These are phyloP conservation scores for Arbacia lixula DNA, from an alignment of 53 echinoderm and acorn worm genomes.

Conservation along the genomic window DNA sequence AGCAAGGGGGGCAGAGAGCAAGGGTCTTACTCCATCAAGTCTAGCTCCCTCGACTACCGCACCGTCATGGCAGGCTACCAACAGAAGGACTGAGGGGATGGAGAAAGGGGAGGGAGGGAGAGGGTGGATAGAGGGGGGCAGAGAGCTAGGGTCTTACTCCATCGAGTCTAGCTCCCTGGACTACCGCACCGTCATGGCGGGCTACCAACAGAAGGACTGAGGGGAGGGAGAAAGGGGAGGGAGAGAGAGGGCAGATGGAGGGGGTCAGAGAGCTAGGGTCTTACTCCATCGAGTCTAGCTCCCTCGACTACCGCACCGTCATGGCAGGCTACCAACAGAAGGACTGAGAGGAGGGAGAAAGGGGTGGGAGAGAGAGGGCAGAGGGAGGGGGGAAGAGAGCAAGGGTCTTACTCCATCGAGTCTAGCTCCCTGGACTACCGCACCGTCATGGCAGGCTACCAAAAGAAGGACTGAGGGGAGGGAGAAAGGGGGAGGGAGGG, in stretches of 20 bases:
- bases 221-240: no score
- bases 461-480: constrained; percentile 16
- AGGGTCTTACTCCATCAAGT: constrained; percentile 57
- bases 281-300: constrained; percentile 48
- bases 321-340: constrained; percentile 59
- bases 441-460: constrained; percentile 59
- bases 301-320: constrained; percentile 36
- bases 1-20: no score
- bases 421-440: constrained; percentile 29
- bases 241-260: no score
- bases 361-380: no score
- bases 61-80: constrained; percentile 61
- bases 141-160: constrained; percentile 64
- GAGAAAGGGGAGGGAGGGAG: no score
- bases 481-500: no score
- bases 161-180: constrained; percentile 34
- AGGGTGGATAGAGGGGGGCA: no score
- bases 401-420: constrained; percentile 59
- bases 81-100: constrained; percentile 13
- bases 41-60: constrained; percentile 27
- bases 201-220: constrained; percentile 37
- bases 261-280: no score
- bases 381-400: no score
- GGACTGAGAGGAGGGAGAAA: no score
- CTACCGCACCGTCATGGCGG: constrained; percentile 54